Percentiles rank a stretch among this genome's conserved stretches.
Evolutionary conservation across 2,797 vertebrate species (phyloP).

Genomic region (Chaunax sp.): DNA sequence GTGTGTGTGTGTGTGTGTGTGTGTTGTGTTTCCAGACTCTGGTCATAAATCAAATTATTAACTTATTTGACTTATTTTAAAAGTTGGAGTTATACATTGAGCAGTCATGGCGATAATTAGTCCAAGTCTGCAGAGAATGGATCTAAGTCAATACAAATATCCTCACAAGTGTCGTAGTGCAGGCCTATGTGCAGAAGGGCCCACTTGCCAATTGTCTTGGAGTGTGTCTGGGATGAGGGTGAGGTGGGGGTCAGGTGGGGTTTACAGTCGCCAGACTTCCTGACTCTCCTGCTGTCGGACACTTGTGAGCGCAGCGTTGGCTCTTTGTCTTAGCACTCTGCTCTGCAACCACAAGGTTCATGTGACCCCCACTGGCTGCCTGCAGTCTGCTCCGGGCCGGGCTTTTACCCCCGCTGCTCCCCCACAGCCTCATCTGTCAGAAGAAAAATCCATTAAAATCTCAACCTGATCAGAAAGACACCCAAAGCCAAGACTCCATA

Average conservation of each 20-base stretch:
- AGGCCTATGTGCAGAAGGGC: conserved; percentile 22
- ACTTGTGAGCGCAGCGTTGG: conserved; percentile 83
- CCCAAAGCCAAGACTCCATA: conserved; percentile 75
- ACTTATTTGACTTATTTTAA: background rate
- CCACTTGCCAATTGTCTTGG: conserved; percentile 22
- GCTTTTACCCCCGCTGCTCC: conserved; percentile 19
- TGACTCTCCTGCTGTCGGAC: conserved; percentile 87
- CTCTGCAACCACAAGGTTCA: conserved; percentile 90
- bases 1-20: conserved; percentile 7
- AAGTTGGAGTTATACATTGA: too few relatives aligned
- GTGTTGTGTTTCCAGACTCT: background rate
- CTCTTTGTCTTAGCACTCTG: conserved; percentile 84
- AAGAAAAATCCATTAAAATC: conserved; percentile 85
- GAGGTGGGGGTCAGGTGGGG: conserved; percentile 73
- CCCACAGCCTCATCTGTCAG: conserved; percentile 70
- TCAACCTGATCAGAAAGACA: conserved; percentile 84
- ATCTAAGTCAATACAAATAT: conserved; percentile 23
- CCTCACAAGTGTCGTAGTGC: conserved; percentile 21
- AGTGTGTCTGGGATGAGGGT: conserved; percentile 41
- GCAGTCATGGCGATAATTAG: too few relatives aligned
- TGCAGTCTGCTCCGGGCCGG: conserved; percentile 72
- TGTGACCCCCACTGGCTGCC: conserved; percentile 82
- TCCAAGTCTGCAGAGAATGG: background rate
- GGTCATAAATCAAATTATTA: background rate
- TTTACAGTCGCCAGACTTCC: conserved; percentile 90